These are phyloP conservation scores for Valencia hispanica DNA, from an alignment of 2,797 vertebrate species.

Conservation along the genomic window DNA sequence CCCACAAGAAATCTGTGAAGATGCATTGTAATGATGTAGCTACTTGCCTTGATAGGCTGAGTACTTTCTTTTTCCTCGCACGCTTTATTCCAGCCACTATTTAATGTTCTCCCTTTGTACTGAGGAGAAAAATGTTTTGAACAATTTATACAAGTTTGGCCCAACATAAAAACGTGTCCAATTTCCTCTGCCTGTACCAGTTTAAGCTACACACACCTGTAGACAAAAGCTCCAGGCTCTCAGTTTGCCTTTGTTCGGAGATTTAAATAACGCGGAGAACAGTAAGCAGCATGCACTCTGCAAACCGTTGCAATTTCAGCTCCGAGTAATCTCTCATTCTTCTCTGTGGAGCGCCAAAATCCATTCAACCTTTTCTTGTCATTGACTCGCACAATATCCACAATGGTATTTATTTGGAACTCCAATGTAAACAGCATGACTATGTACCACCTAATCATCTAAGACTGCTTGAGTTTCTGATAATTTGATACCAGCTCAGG, in stretches of 20 bases:
- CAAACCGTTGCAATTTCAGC: constrained; percentile 61
- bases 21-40: constrained; percentile 60
- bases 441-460: neutral
- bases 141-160: constrained; percentile 59
- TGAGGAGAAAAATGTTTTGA: constrained; percentile 54
- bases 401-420: constrained; percentile 39
- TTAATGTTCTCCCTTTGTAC: constrained; percentile 57
- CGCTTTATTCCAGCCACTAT: constrained; percentile 45
- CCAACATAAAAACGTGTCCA: constrained; percentile 51
- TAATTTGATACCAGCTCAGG: neutral
- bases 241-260: constrained; percentile 68
- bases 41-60: constrained; percentile 35
- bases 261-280: constrained; percentile 78
- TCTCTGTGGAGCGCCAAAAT: constrained; percentile 49
- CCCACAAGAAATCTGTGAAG: constrained; percentile 71
- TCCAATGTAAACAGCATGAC: constrained; percentile 25
- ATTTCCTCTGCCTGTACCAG: constrained; percentile 72
- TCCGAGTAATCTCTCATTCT: constrained; percentile 56
- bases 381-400: constrained; percentile 32
- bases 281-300: constrained; percentile 56
- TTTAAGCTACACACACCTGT: constrained; percentile 66
- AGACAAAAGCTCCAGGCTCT: constrained; percentile 63
- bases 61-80: constrained; percentile 38
- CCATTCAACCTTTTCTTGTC: constrained; percentile 48
- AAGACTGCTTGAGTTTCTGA: constrained; percentile 16